Evolutionary conservation across 2,888 invertebrate species (phyloP).

Genomic region (Drosophila ezoana): DNA sequence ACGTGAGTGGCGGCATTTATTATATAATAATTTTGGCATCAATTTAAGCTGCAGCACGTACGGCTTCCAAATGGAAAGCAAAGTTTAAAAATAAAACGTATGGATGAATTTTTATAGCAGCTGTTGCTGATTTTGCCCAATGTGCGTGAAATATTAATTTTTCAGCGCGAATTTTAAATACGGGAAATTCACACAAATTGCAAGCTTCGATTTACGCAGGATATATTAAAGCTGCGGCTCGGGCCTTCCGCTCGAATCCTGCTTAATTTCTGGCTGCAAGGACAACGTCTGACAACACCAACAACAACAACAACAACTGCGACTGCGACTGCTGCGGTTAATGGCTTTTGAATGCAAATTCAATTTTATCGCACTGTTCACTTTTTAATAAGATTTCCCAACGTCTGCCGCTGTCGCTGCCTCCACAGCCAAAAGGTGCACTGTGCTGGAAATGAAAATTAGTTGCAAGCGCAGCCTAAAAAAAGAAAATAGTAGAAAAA

Average conservation of each 20-base stretch:
- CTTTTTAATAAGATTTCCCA: slow-evolving; percentile 82
- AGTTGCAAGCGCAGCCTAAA: slow-evolving; percentile 73
- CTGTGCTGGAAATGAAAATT: slow-evolving; percentile 80
- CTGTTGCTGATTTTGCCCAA: slow-evolving; percentile 47
- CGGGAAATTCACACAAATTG: slow-evolving; percentile 25
- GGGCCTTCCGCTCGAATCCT: slow-evolving; percentile 20
- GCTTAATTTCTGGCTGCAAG: slow-evolving; percentile 75
- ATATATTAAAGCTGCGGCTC: slow-evolving; percentile 39
- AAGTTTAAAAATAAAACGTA: slow-evolving; percentile 9
- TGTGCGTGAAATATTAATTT: slow-evolving; percentile 71
- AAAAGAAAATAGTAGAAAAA: slow-evolving; percentile 25
- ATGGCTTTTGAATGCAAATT: slow-evolving; percentile 84
- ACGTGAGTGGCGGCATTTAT: slow-evolving; percentile 50
- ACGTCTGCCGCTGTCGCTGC: slow-evolving; percentile 26
- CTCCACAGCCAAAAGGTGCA: slow-evolving; percentile 70
- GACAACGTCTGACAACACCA: slow-evolving; percentile 50
- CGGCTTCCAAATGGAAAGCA: slow-evolving; percentile 6
- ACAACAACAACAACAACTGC: slow-evolving; percentile 16
- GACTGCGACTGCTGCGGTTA: slow-evolving; percentile 83
- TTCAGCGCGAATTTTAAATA: slow-evolving; percentile 33
- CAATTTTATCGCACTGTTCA: slow-evolving; percentile 84
- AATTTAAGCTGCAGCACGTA: slow-evolving; percentile 35
- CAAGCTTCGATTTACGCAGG: slow-evolving; percentile 13
- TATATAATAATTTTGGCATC: slow-evolving; percentile 44
- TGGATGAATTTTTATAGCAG: slow-evolving; percentile 34